Evolutionary conservation across 2,888 invertebrate genomes (phyloP), one percentile per base, ranked within the genome.

Genomic region (Electrophaes corylata): DNA sequence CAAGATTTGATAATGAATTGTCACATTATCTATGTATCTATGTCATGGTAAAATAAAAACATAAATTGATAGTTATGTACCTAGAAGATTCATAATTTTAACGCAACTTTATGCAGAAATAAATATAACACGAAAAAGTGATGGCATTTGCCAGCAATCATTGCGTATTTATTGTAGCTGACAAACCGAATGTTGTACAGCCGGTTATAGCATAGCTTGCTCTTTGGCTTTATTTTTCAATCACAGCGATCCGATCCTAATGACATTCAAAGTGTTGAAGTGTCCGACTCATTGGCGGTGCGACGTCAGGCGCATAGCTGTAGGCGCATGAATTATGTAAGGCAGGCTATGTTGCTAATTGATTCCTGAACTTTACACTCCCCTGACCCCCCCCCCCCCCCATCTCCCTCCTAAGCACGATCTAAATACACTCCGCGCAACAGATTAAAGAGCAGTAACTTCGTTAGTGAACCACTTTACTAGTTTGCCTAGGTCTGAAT

Each of bases 321-420:
- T 66, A 63, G 60, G 62, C 67, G 61, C 78, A 79, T 86, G 83
- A 85, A 83, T 85, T 81, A 85, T 86, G 78, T 71, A 80, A 67
- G 64, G 70, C 65, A 64, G 57, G 58, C 65, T 59, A 66, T 65
- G 70, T 70, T 62, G 70, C 78, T 86, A 87, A 86, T 84, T 84
- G 83, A 84, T 84, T 82, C 76, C 70, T 70, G 72, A 75, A 76
- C 78, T 75, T 76, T 75, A 70, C 72, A 69, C 70, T 72, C 56
- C 65, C 66, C 63, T 67, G 71, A 70, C 69, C 67, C 60, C 64
- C 64, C 10, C n/a, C n/a, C n/a, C n/a, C n/a, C n/a, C n/a, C n/a
- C n/a, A n/a, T 69, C 63, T 53, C 50, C 57, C 65, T 62, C 50
- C 37, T 14, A 44, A 60, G 52, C 56, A 49, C 44, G 49, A 62